phyloP scores from a whole-genome alignment of 2,797 vertebrate genomes.

The Vespertilio murinus region DNA sequence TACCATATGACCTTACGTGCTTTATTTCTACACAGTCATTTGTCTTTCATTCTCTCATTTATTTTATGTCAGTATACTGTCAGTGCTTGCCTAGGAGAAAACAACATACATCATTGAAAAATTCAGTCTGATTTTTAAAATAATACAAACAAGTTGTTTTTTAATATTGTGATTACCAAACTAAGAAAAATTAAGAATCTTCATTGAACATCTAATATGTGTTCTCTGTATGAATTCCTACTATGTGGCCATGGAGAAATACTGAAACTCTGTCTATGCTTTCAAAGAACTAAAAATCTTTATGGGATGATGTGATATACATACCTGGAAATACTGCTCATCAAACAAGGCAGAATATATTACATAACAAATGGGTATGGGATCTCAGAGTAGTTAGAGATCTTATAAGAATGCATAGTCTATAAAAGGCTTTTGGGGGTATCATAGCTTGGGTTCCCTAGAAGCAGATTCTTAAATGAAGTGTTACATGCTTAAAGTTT shows the following conservation, averaged over 20 bases:
- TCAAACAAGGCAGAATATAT: not conserved
- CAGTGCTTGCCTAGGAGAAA: not conserved
- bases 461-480: not conserved
- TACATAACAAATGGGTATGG: not conserved
- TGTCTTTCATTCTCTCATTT: not conserved
- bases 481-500: not conserved
- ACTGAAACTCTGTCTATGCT: not conserved
- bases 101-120: not conserved
- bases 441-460: not conserved
- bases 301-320: not conserved
- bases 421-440: not conserved
- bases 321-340: constrained; percentile 2
- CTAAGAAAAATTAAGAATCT: not conserved
- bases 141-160: not conserved
- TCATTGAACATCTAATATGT: not conserved
- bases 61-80: not conserved
- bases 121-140: not conserved
- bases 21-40: not conserved
- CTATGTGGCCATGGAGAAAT: not conserved
- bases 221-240: not conserved
- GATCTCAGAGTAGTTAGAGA: not conserved
- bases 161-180: not conserved
- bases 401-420: not conserved
- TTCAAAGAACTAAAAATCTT: not conserved
- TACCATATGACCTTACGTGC: not conserved